Percentiles rank a stretch among this genome's conserved stretches.
Evolutionary conservation across 2,113 vertebrate genomes (phyloP).

Genomic region (Semnornis frantzii): DNA sequence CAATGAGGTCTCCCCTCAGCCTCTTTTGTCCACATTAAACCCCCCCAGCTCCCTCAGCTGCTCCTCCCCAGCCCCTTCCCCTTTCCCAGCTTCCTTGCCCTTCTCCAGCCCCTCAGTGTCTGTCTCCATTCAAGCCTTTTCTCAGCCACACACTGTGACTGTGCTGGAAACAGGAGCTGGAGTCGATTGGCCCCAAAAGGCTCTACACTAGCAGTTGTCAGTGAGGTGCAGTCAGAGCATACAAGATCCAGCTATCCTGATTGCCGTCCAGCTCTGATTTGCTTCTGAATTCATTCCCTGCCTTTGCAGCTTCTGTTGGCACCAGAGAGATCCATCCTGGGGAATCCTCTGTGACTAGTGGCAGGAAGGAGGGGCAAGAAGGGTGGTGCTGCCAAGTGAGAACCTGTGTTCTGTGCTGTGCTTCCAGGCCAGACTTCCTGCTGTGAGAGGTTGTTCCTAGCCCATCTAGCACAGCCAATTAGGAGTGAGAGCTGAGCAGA

Average conservation of each 20-base stretch:
- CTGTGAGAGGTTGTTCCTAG: neutral
- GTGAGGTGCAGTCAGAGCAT: neutral
- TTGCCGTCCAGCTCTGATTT: neutral
- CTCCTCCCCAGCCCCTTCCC: too few species aligned
- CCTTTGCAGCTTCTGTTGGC: neutral
- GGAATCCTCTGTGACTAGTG: neutral
- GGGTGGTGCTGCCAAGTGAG: neutral
- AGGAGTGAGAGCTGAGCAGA: neutral
- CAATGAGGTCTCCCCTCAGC: too few species aligned
- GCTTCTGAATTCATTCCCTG: conserved; percentile 1
- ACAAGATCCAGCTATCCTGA: neutral
- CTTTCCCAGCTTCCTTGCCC: too few species aligned
- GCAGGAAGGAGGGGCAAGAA: neutral
- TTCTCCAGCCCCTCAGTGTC: too few species aligned
- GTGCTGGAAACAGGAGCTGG: neutral
- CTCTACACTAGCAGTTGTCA: neutral
- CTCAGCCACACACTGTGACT: neutral
- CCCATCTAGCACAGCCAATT: neutral
- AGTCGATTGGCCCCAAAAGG: neutral
- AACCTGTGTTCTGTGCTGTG: neutral
- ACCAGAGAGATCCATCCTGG: neutral
- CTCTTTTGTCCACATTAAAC: too few species aligned
- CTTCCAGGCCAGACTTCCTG: neutral
- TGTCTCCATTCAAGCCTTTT: neutral
- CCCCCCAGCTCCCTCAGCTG: too few species aligned